Evolutionary conservation across 64 coral and sea anemone genomes (phyloP).

Genomic region (Cladopsammia gracilis): DNA sequence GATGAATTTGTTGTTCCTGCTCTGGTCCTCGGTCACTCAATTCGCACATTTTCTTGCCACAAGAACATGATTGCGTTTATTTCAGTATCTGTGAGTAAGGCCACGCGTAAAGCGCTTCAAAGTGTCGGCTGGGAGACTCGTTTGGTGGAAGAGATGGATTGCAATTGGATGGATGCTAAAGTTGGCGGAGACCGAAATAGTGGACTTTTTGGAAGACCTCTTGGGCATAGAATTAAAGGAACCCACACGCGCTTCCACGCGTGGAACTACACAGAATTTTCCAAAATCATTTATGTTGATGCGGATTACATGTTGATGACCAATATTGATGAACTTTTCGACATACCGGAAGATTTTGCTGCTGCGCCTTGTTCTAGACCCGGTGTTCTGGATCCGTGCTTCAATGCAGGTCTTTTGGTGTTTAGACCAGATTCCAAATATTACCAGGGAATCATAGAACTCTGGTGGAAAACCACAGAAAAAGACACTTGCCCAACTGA

Average conservation of each 20-base stretch:
- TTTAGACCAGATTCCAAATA: slow-evolving; percentile 72
- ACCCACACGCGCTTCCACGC: slow-evolving; percentile 92
- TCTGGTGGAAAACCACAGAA: slow-evolving; percentile 62
- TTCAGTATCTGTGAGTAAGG: slow-evolving; percentile 29
- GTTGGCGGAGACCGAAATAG: slow-evolving; percentile 53
- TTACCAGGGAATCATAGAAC: slow-evolving; percentile 76
- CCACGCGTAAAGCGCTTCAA: neutral
- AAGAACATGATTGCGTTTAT: slow-evolving; percentile 74
- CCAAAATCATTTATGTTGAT: slow-evolving; percentile 85
- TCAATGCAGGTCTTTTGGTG: slow-evolving; percentile 90
- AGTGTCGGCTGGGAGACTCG: slow-evolving; percentile 68
- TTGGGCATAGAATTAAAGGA: slow-evolving; percentile 14
- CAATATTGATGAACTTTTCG: slow-evolving; percentile 91
- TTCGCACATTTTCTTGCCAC: slow-evolving; percentile 74
- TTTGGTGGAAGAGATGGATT: slow-evolving; percentile 86
- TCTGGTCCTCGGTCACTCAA: slow-evolving; percentile 61
- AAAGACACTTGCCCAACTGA: slow-evolving; percentile 81
- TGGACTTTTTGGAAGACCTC: neutral
- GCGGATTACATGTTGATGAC: slow-evolving; percentile 74
- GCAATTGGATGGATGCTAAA: slow-evolving; percentile 88
- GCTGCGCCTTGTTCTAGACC: slow-evolving; percentile 81
- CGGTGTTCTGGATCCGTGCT: slow-evolving; percentile 89
- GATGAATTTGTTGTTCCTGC: slow-evolving; percentile 56
- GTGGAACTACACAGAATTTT: slow-evolving; percentile 88
- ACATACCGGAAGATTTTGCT: slow-evolving; percentile 77